These are phyloP conservation scores for Drosophila basisetae DNA, from an alignment of 2,888 invertebrate species.

Conservation along the genomic window DNA sequence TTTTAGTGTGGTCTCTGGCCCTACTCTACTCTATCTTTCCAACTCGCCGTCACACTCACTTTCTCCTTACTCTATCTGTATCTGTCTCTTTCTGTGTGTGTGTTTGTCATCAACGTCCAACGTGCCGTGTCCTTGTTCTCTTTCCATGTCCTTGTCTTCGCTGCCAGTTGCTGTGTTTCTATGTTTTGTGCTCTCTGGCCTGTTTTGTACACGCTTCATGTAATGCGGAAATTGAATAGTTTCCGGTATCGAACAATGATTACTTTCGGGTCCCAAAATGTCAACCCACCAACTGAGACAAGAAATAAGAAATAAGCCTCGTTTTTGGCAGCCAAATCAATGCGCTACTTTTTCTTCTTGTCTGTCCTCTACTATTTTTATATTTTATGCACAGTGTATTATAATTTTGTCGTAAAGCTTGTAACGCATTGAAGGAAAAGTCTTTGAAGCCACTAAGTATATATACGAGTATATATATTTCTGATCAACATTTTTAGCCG, in stretches of 20 bases:
- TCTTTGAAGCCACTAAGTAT: background rate
- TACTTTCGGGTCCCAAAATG: constrained; percentile 60
- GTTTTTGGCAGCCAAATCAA: constrained; percentile 1
- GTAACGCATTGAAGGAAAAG: background rate
- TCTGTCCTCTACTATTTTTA: background rate
- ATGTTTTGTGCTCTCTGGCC: constrained; percentile 25
- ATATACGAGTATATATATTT: background rate
- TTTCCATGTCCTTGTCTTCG: background rate
- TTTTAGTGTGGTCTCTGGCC: background rate
- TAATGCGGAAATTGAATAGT: constrained; percentile 82
- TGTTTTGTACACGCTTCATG: constrained; percentile 66
- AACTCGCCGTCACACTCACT: background rate
- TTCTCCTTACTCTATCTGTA: background rate
- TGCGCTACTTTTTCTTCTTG: constrained; percentile 8
- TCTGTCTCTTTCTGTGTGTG: constrained; percentile 3
- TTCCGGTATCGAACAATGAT: constrained; percentile 82
- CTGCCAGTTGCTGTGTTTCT: constrained; percentile 11
- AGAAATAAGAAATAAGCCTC: constrained; percentile 4
- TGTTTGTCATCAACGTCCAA: constrained; percentile 36
- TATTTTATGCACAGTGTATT: background rate
- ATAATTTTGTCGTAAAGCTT: background rate
- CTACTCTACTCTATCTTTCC: background rate
- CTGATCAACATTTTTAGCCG: background rate
- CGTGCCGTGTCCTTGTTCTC: constrained; percentile 30
- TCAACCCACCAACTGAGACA: constrained; percentile 35